These are phyloP conservation scores for Willisornis vidua DNA, from an alignment of 2,113 vertebrate genomes.

Conservation along the genomic window DNA sequence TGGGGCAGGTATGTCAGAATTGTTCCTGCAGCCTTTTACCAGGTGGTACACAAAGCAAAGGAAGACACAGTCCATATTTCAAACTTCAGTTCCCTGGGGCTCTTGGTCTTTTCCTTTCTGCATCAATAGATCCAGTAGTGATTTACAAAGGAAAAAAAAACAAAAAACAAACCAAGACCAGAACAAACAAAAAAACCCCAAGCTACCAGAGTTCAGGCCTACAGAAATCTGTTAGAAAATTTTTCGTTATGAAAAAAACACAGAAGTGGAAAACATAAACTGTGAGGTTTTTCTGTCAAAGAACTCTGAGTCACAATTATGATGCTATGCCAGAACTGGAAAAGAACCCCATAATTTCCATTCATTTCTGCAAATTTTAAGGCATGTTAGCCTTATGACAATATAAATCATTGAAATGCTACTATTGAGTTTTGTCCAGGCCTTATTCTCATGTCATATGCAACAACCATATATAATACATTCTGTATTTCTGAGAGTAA, in stretches of 20 bases:
- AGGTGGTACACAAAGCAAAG: background rate
- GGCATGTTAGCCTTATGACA: background rate
- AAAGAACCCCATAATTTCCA: background rate
- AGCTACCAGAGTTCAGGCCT: background rate
- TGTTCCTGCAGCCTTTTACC: background rate
- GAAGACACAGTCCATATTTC: background rate
- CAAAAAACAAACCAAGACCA: background rate
- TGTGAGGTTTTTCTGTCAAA: background rate
- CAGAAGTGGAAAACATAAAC: background rate
- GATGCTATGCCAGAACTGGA: background rate
- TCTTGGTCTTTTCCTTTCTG: background rate
- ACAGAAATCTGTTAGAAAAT: background rate
- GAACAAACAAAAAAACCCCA: background rate
- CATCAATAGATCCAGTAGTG: background rate
- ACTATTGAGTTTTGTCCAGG: conserved; percentile 5
- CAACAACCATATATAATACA: conserved; percentile 6
- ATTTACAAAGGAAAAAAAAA: background rate
- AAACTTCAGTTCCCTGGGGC: background rate
- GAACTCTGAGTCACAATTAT: background rate
- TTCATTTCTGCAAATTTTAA: background rate
- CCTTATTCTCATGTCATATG: background rate
- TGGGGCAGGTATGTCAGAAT: background rate
- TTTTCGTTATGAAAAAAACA: background rate
- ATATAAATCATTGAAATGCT: background rate
- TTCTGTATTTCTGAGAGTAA: background rate